These are phyloP conservation scores for Colius striatus DNA, from an alignment of 2,113 vertebrate species.

Conservation along the genomic window DNA sequence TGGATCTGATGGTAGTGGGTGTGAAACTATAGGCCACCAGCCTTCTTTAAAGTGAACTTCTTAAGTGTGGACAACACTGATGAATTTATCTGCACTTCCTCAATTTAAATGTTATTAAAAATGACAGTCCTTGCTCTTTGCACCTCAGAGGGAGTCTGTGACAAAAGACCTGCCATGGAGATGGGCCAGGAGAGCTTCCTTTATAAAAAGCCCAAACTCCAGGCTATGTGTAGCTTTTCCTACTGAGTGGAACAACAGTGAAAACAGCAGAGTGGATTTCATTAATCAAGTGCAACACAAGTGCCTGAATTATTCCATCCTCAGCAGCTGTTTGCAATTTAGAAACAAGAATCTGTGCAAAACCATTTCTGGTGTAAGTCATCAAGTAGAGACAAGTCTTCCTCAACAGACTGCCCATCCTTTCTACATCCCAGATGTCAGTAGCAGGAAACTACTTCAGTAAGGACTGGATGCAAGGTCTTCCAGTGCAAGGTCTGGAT, in stretches of 20 bases:
- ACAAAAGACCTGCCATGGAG: background rate
- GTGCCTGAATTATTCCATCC: background rate
- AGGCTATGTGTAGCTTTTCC: background rate
- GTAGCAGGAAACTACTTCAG: background rate
- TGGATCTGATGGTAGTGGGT: fast-evolving
- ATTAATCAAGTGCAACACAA: background rate
- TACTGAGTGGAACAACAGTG: background rate
- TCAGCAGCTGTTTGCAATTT: background rate
- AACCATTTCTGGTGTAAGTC: background rate
- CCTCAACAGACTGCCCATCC: background rate
- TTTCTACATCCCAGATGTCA: background rate
- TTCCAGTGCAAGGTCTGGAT: no score
- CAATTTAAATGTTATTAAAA: background rate
- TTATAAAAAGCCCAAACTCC: background rate
- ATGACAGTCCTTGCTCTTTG: background rate
- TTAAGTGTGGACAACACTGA: background rate
- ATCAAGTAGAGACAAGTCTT: background rate
- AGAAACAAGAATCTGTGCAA: background rate
- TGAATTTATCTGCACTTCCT: background rate
- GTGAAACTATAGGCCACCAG: background rate
- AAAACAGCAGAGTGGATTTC: background rate
- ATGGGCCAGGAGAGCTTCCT: background rate
- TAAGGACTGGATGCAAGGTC: no score
- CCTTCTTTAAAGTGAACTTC: background rate
- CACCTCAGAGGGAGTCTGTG: background rate